Percentiles rank a stretch among this genome's conserved stretches.
Evolutionary conservation across 2,113 vertebrate species (phyloP).

Genomic region (Salvelinus alpinus): DNA sequence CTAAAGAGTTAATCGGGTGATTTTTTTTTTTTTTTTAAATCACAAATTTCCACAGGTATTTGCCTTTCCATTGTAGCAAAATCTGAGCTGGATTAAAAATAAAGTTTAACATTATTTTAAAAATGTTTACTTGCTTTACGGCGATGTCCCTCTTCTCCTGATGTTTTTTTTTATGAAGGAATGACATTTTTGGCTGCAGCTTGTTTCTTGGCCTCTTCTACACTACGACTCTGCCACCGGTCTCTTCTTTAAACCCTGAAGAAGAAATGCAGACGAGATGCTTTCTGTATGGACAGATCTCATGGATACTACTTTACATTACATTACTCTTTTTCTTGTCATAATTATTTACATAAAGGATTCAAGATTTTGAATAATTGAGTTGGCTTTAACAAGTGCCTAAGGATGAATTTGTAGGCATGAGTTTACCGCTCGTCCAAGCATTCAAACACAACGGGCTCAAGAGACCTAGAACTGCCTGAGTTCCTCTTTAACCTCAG

Average conservation of each 20-base stretch:
- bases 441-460: slow-evolving; percentile 25
- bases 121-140: slow-evolving; percentile 59
- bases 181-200: slow-evolving; percentile 53
- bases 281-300: background rate
- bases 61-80: slow-evolving; percentile 39
- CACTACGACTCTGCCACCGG: slow-evolving; percentile 14
- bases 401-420: slow-evolving; percentile 18
- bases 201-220: slow-evolving; percentile 36
- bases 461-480: too few species aligned
- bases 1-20: too few species aligned
- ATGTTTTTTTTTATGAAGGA: slow-evolving; percentile 69
- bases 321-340: background rate
- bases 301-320: background rate
- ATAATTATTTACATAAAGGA: background rate
- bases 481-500: too few species aligned
- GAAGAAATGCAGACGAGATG: background rate
- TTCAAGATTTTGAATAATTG: background rate
- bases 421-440: slow-evolving; percentile 9
- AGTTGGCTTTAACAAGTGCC: slow-evolving; percentile 14
- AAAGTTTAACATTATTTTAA: slow-evolving; percentile 69
- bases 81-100: slow-evolving; percentile 65
- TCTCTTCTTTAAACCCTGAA: slow-evolving; percentile 16
- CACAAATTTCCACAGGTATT: background rate
- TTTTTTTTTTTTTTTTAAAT: too few species aligned
- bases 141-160: slow-evolving; percentile 71